phyloP scores from a whole-genome alignment of 2,797 vertebrate species.

The Gallirallus australis region DNA sequence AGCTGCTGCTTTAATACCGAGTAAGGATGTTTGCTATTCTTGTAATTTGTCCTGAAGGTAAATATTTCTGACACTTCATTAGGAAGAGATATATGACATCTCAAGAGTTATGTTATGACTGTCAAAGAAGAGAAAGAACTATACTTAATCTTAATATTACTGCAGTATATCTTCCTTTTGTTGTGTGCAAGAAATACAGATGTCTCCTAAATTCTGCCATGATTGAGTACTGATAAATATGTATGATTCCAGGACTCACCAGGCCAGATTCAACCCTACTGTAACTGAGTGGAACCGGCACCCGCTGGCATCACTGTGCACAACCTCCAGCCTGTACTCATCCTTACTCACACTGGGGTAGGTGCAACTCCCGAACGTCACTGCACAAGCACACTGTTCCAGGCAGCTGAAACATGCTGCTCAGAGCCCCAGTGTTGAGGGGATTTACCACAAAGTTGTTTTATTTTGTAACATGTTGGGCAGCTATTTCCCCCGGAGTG shows the following conservation, averaged over 20 bases:
- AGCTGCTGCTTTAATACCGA: neutral
- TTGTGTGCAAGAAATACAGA: conserved; percentile 26
- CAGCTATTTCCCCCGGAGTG: neutral
- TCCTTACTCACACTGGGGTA: fast-evolving
- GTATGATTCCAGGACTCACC: neutral
- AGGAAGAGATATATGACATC: conserved; percentile 33
- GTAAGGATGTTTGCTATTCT: neutral
- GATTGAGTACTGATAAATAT: conserved; percentile 40
- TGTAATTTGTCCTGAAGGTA: conserved; percentile 57
- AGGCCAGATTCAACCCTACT: neutral
- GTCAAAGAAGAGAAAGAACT: conserved; percentile 56
- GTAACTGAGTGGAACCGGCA: neutral
- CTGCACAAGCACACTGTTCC: neutral
- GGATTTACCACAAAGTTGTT: neutral
- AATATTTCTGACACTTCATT: conserved; percentile 68
- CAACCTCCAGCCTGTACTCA: neutral
- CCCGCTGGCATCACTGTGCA: fast-evolving
- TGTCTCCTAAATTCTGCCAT: neutral
- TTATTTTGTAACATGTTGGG: neutral
- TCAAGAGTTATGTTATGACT: conserved; percentile 47
- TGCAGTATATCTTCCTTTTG: conserved; percentile 7
- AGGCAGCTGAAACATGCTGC: neutral
- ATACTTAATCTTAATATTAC: conserved; percentile 35
- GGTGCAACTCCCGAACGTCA: too few relatives aligned
- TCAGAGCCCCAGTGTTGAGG: neutral